phyloP scores from a whole-genome alignment of 2,888 invertebrate genomes.

The Eumacrocentrus americanus region DNA sequence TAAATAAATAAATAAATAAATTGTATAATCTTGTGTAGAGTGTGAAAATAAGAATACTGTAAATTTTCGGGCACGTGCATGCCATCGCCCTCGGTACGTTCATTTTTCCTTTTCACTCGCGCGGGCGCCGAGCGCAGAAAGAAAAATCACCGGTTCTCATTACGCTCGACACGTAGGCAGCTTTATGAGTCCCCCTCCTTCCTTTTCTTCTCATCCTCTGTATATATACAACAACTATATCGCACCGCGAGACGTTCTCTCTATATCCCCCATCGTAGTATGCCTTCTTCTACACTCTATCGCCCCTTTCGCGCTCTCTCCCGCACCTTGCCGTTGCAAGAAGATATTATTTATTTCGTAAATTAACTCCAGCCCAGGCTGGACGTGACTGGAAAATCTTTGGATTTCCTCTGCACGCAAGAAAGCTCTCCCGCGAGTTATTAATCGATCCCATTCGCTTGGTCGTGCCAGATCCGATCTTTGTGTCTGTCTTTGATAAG shows the following conservation, averaged over 20 bases:
- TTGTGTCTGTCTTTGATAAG: conserved; percentile 1
- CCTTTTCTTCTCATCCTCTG: conserved; percentile 19
- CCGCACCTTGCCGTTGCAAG: conserved; percentile 44
- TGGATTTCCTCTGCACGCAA: conserved; percentile 47
- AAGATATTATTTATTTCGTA: conserved; percentile 62
- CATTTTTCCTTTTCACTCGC: conserved; percentile 38
- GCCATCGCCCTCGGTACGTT: conserved; percentile 21
- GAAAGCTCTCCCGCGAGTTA: conserved; percentile 50
- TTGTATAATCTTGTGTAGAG: too few species aligned
- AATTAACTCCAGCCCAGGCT: conserved; percentile 58
- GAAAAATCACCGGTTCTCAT: conserved; percentile 62
- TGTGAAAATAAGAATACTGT: not conserved
- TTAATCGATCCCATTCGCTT: conserved; percentile 55
- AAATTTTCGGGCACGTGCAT: conserved; percentile 14
- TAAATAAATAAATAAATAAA: too few species aligned
- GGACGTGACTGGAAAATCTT: conserved; percentile 61
- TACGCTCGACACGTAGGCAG: conserved; percentile 60
- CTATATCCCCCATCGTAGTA: too few species aligned
- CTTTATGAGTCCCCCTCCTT: conserved; percentile 51
- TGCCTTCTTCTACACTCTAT: too few species aligned
- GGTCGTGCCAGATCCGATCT: conserved; percentile 19
- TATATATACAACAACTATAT: conserved; percentile 4
- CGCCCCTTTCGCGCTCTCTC: conserved; percentile 34
- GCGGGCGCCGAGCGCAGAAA: conserved; percentile 45
- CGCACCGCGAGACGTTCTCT: not conserved